Percentiles rank a stretch among this genome's conserved stretches.
Conservation (phyloP, 2,113 vertebrate genomes). For the Corythornis cristatus region DNA sequence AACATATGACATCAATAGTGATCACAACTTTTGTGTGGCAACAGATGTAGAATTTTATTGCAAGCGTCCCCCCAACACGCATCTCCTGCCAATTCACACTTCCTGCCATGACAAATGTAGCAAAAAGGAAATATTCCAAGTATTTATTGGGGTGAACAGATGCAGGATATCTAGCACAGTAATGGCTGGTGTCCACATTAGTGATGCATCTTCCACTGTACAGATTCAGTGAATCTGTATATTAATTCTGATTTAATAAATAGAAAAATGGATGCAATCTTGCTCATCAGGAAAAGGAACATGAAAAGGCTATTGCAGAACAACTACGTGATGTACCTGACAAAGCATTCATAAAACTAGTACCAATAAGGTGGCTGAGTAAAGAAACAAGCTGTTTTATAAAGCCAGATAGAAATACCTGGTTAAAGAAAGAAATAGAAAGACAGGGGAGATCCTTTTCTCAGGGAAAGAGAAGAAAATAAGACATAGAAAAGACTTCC, state of each 20-base stretch:
- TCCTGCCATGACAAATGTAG: background rate
- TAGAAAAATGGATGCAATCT: background rate
- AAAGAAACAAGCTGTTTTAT: background rate
- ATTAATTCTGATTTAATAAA: background rate
- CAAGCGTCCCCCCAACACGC: background rate
- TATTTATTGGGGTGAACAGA: background rate
- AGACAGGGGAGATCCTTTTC: background rate
- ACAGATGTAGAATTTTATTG: background rate
- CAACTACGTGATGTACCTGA: rapidly evolving
- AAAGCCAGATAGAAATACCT: background rate
- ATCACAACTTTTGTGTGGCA: background rate
- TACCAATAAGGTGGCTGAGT: background rate
- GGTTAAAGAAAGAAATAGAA: background rate
- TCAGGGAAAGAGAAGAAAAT: background rate
- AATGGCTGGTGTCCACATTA: background rate
- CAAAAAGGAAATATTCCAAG: background rate
- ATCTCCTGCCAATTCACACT: constrained; percentile 21
- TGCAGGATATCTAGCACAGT: background rate
- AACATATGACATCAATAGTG: background rate
- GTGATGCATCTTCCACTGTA: background rate
- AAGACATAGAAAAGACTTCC: background rate
- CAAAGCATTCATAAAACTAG: background rate
- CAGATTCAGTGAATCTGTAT: background rate
- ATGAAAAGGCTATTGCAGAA: background rate
- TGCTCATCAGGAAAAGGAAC: background rate